phyloP scores from a whole-genome alignment of 2,797 vertebrate genomes.

The Phrynocephalus guinanensis region DNA sequence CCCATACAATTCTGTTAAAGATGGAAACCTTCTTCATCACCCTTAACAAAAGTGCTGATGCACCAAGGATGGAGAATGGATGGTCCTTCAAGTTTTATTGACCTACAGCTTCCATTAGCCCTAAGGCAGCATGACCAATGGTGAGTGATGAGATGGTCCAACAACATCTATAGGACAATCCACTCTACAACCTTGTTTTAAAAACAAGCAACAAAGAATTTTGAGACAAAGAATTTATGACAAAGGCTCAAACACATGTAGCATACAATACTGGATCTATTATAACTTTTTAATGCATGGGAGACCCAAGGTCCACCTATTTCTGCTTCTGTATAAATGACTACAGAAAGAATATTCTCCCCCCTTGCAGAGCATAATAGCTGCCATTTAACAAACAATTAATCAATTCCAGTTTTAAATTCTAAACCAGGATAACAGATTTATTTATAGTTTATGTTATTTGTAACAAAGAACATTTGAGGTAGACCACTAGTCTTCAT shows the following conservation, averaged over 20 bases:
- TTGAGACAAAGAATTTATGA: conserved; percentile 20
- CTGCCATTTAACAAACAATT: conserved; percentile 53
- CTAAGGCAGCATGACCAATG: too few relatives aligned
- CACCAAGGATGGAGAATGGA: too few relatives aligned
- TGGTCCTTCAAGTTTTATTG: too few relatives aligned
- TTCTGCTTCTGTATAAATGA: conserved; percentile 28
- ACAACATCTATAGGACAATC: too few relatives aligned
- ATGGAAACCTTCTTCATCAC: background rate
- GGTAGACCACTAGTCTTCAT: conserved; percentile 73
- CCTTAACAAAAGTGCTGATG: conserved; percentile 1
- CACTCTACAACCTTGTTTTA: background rate
- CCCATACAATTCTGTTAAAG: background rate
- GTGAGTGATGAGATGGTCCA: too few relatives aligned
- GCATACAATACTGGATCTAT: background rate
- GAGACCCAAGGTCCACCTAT: conserved; percentile 39
- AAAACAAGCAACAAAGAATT: conserved; percentile 33
- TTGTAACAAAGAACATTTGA: conserved; percentile 71
- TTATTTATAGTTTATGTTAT: conserved; percentile 53
- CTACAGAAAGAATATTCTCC: conserved; percentile 42
- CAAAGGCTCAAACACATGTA: background rate
- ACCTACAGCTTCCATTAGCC: too few relatives aligned
- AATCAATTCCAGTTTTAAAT: conserved; percentile 55
- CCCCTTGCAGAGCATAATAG: conserved; percentile 53
- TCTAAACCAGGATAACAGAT: conserved; percentile 59
- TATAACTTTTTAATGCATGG: conserved; percentile 47